Conservation (phyloP, 2,113 vertebrate genomes). For the Megatriorchis doriae region DNA sequence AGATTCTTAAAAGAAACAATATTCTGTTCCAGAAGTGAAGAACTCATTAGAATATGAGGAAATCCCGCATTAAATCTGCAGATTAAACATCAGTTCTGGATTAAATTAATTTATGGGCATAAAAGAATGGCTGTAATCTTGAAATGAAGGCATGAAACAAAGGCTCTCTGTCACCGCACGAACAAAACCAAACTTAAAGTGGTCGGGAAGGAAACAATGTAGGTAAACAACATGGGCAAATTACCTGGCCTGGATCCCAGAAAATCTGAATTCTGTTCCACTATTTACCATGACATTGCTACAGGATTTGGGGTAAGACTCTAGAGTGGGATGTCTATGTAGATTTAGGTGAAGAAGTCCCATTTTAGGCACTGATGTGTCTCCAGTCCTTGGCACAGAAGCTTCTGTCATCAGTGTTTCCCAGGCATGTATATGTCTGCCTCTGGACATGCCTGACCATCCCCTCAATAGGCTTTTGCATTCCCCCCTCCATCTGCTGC, state of each 20-base stretch:
- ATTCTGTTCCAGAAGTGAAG: neutral
- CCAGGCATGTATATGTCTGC: neutral
- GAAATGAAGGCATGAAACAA: neutral
- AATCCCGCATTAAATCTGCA: neutral
- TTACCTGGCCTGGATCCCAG: neutral
- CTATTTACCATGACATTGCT: neutral
- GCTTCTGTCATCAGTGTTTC: neutral
- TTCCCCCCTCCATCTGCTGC: neutral
- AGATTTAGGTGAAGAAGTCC: neutral
- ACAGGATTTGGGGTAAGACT: neutral
- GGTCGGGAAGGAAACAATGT: fast-evolving
- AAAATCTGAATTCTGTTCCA: neutral
- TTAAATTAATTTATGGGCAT: neutral
- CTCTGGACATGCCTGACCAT: neutral
- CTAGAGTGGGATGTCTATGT: neutral
- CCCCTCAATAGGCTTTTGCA: neutral
- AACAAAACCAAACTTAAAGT: neutral
- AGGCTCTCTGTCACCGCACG: neutral
- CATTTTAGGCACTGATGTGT: neutral
- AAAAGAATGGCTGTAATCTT: neutral
- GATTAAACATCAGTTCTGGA: neutral
- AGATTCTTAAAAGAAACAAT: neutral
- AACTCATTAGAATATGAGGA: neutral
- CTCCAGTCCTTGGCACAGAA: neutral
- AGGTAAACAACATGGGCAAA: neutral